These are phyloP conservation scores for Isoperla grammatica DNA, from an alignment of 2,888 invertebrate genomes.

Conservation along the genomic window DNA sequence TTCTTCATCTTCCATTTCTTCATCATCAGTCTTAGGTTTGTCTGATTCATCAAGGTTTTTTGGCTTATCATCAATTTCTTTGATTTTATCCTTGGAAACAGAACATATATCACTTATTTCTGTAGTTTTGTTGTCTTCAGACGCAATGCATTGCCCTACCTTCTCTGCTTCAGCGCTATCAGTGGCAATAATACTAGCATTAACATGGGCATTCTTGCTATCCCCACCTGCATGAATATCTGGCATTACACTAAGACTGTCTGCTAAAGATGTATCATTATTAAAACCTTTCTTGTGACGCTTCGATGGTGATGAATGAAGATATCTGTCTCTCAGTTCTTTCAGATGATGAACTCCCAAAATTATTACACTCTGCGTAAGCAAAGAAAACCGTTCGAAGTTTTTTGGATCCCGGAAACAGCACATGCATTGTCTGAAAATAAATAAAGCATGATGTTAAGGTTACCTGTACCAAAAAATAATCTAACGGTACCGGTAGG, in stretches of 20 bases:
- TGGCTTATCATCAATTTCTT: slow-evolving; percentile 18
- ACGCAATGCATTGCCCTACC: no score
- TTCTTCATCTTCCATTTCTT: slow-evolving; percentile 32
- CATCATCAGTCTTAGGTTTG: slow-evolving; percentile 24
- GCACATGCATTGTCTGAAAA: slow-evolving; percentile 87
- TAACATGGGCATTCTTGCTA: no score
- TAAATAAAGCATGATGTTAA: slow-evolving; percentile 30
- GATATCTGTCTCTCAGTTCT: slow-evolving; percentile 54
- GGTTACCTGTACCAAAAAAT: no score
- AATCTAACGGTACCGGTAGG: no score
- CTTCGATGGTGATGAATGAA: not conserved
- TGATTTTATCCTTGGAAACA: not conserved
- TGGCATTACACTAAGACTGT: no score
- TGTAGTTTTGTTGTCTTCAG: not conserved
- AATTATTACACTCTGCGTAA: slow-evolving; percentile 82
- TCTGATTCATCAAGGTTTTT: slow-evolving; percentile 22
- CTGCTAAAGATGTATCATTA: no score
- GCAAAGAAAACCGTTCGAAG: slow-evolving; percentile 82
- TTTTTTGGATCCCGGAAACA: slow-evolving; percentile 89
- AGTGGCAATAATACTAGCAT: not conserved
- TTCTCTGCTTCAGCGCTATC: not conserved
- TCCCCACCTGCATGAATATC: no score
- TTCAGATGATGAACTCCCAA: slow-evolving; percentile 78
- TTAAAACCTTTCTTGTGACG: not conserved
- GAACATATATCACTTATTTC: slow-evolving; percentile 12